These are phyloP conservation scores for Sorex fumeus DNA, from an alignment of 2,113 vertebrate species.

Conservation along the genomic window DNA sequence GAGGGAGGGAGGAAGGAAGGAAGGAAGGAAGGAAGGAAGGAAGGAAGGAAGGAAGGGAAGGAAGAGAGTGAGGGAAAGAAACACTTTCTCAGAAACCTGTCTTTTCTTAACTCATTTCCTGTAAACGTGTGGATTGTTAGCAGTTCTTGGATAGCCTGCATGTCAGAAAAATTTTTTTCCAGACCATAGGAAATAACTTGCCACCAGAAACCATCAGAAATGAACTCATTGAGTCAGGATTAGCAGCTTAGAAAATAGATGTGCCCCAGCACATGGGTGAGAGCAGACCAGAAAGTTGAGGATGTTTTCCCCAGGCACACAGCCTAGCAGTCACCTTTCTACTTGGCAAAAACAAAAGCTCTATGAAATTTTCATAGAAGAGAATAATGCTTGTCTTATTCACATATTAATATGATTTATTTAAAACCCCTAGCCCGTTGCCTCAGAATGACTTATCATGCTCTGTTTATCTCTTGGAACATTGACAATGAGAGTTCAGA, in stretches of 20 bases:
- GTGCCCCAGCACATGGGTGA: not conserved
- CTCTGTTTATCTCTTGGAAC: constrained; percentile 85
- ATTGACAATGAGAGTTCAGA: constrained; percentile 73
- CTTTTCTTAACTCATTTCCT: not conserved
- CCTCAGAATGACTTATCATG: constrained; percentile 70
- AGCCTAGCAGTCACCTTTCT: constrained; percentile 24
- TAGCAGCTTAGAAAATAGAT: not conserved
- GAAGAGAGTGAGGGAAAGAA: not conserved
- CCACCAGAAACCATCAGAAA: not conserved
- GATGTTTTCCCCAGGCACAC: not conserved
- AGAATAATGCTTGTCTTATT: constrained; percentile 80
- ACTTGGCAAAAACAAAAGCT: constrained; percentile 70
- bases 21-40: too few species aligned
- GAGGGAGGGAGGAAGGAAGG: too few species aligned
- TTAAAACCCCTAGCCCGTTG: constrained; percentile 67
- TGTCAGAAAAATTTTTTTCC: constrained; percentile 26
- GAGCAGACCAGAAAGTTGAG: not conserved
- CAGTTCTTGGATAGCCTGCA: not conserved
- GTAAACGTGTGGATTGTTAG: constrained; percentile 16
- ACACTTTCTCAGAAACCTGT: not conserved
- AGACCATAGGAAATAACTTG: not conserved
- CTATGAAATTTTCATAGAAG: constrained; percentile 71
- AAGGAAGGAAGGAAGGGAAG: too few species aligned
- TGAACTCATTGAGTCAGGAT: too few species aligned
- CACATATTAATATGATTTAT: constrained; percentile 83